Conservation (phyloP, 2,113 vertebrate genomes). For the Bufo bufo region DNA sequence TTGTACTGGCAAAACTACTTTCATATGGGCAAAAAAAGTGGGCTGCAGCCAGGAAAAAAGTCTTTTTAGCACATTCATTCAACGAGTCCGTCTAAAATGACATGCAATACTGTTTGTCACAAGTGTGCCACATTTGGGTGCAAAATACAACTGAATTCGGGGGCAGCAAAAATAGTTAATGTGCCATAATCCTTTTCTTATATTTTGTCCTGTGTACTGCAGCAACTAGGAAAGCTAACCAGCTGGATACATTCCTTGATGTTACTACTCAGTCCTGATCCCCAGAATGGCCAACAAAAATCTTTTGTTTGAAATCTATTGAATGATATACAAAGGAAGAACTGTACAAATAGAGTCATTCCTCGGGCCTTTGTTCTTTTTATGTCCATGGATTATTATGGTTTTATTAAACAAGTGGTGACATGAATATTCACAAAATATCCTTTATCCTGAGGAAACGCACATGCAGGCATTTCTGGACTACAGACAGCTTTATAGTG, state of each 20-base stretch:
- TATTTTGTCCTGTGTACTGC: background rate
- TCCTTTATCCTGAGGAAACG: background rate
- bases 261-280: background rate
- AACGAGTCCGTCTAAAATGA: too few species aligned
- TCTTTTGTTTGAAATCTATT: conserved; percentile 14
- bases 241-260: background rate
- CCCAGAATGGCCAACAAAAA: background rate
- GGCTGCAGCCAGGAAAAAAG: too few species aligned
- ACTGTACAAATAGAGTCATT: background rate
- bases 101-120: too few species aligned
- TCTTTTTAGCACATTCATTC: too few species aligned
- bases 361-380: background rate
- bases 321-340: conserved; percentile 5
- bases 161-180: too few species aligned
- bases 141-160: too few species aligned
- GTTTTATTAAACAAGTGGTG: conserved; percentile 8
- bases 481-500: background rate
- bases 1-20: too few species aligned
- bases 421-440: background rate
- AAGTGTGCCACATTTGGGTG: too few species aligned
- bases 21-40: too few species aligned
- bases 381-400: background rate
- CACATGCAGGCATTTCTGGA: background rate
- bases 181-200: background rate
- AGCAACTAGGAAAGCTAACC: background rate